Base-by-base conservation (phyloP, 1,140 invertebrate genomes). In the Musca domestica region DNA sequence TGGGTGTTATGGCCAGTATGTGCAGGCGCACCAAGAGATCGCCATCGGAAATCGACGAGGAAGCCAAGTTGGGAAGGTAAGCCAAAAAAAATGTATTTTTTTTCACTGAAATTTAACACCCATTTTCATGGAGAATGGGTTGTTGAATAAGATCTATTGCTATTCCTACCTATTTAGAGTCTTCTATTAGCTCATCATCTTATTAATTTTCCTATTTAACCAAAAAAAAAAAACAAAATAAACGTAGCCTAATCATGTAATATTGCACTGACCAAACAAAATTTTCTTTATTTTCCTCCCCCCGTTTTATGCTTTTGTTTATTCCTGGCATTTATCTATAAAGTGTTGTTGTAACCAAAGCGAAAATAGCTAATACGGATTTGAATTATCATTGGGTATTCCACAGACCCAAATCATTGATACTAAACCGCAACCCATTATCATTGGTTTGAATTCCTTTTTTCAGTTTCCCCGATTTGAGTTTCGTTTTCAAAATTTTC, bases 51-150 rank as follows among this genome's bases (percentile, higher is more conserved):
- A 76, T 81, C 71, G 91, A 92, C 66, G 91, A 93, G 25, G 91
- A 93, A 82, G 85, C 90, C 0, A 93, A 92, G 81, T 82, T 92
- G 46, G 90, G 91, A 85, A 93, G 91, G 91, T 93, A 87, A 83
- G 81, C 27, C 14, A 25, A 20, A 48, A 27, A 3, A 17, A 23
- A 48, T 17, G 61, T 63, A 19, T 65, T 54, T 54, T 25, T 54
- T 7, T 25, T 25, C 27, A 9, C 27, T 30, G 9, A 30, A 30
- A 9, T n/a, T n/a, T n/a, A n/a, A n/a, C n/a, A n/a, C n/a, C n/a
- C n/a, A n/a, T n/a, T n/a, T n/a, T n/a, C n/a, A n/a, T n/a, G n/a
- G n/a, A n/a, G n/a, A n/a, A n/a, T n/a, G n/a, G n/a, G n/a, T n/a
- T n/a, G n/a, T n/a, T n/a, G n/a, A 41, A 41, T 41, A 12, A 4